phyloP scores from a whole-genome alignment of 2,888 invertebrate species.

The Tiliacea aurago region DNA sequence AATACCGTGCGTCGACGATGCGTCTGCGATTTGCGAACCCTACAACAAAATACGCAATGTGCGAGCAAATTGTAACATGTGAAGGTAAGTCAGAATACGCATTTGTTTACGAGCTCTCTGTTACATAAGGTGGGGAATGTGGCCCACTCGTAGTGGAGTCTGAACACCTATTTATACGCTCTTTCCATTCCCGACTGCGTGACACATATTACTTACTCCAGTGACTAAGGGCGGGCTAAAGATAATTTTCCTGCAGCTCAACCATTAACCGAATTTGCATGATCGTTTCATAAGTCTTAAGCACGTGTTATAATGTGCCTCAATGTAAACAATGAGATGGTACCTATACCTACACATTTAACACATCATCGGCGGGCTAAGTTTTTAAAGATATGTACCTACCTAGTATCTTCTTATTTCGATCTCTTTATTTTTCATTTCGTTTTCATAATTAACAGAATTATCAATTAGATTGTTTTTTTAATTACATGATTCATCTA shows the following conservation, averaged over 20 bases:
- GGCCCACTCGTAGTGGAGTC: slow-evolving; percentile 77
- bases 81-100: slow-evolving; percentile 70
- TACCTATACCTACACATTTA: not conserved
- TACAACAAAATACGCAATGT: slow-evolving; percentile 67
- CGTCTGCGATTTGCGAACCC: slow-evolving; percentile 62
- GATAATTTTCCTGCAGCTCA: slow-evolving; percentile 75
- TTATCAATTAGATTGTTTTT: not conserved
- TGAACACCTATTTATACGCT: slow-evolving; percentile 84
- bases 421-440: not conserved
- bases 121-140: slow-evolving; percentile 83
- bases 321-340: slow-evolving; percentile 51
- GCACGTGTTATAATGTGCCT: slow-evolving; percentile 42
- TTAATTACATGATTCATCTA: slow-evolving; percentile 1
- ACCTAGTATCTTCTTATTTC: not conserved
- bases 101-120: slow-evolving; percentile 84
- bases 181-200: slow-evolving; percentile 84
- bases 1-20: slow-evolving; percentile 31
- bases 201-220: slow-evolving; percentile 84
- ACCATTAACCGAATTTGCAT: slow-evolving; percentile 64
- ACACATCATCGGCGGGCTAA: not conserved
- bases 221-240: slow-evolving; percentile 82
- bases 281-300: slow-evolving; percentile 56
- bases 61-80: slow-evolving; percentile 68
- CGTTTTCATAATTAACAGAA: not conserved
- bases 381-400: not conserved